A percentile compares a stretch with the other conserved stretches of the same genome.
These are phyloP conservation scores for Platycheirus albimanus DNA, from an alignment of 2,888 invertebrate species.

Conservation along the genomic window DNA sequence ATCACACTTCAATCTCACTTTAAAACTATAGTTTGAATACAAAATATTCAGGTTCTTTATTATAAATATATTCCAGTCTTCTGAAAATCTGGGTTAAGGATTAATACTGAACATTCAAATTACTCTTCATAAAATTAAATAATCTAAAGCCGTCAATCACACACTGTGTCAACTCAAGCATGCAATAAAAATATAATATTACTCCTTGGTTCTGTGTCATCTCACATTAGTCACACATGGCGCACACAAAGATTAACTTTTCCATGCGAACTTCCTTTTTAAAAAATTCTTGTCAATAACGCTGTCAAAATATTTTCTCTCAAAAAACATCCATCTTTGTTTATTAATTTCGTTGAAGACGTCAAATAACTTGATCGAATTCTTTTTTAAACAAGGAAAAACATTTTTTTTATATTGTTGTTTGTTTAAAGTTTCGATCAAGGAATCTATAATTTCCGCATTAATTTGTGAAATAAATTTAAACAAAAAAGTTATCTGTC, in stretches of 20 bases:
- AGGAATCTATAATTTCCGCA: slow-evolving; percentile 2
- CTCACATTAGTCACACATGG: slow-evolving; percentile 23
- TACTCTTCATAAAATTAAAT: background rate
- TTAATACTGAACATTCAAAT: no score
- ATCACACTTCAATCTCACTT: no score
- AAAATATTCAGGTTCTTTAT: no score
- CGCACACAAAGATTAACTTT: slow-evolving; percentile 10
- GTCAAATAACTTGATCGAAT: background rate
- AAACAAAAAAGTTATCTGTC: background rate
- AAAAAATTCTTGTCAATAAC: background rate
- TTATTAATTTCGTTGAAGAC: background rate
- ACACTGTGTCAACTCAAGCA: slow-evolving; percentile 1
- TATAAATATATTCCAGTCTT: no score
- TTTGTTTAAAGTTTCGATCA: background rate
- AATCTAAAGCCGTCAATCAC: background rate
- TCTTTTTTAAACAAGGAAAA: background rate
- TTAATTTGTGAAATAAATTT: background rate
- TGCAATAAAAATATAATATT: background rate
- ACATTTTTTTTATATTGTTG: background rate
- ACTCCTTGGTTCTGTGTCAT: background rate
- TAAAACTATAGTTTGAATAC: no score
- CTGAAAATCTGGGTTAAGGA: background rate
- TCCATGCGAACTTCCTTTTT: slow-evolving; percentile 18
- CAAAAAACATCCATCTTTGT: background rate
- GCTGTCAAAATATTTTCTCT: background rate